These are phyloP conservation scores for Anarsia innoxiella DNA, from an alignment of 2,888 invertebrate species.

Conservation along the genomic window DNA sequence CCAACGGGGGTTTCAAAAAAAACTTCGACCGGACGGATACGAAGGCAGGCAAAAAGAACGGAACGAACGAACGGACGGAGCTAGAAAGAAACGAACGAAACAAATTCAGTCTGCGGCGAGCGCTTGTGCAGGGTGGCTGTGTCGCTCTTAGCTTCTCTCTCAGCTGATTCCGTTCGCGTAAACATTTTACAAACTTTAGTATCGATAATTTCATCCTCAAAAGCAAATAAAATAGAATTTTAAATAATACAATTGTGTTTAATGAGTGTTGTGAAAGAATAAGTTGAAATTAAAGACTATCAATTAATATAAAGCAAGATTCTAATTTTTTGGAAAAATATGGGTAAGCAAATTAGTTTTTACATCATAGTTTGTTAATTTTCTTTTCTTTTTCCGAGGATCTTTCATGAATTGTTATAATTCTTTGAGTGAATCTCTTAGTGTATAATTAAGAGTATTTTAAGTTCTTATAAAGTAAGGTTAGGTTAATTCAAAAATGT, in stretches of 20 bases:
- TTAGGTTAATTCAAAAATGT: no score
- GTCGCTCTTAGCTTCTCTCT: constrained; percentile 27
- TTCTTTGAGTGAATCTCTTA: no score
- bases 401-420: no score
- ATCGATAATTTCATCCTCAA: constrained; percentile 13
- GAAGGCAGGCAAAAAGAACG: no score
- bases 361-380: constrained; percentile 16
- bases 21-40: no score
- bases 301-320: constrained; percentile 30
- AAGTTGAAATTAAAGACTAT: no score
- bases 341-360: no score
- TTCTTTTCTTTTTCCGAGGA: no score
- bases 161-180: constrained; percentile 57
- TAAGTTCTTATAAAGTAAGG: no score
- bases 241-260: constrained; percentile 19
- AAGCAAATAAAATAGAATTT: constrained; percentile 24
- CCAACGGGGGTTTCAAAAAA: no score
- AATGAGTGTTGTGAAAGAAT: no score
- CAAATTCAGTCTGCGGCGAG: constrained; percentile 55
- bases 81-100: constrained; percentile 29
- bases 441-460: no score
- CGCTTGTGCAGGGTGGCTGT: constrained; percentile 35
- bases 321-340: constrained; percentile 30
- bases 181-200: constrained; percentile 18
- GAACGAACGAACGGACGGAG: constrained; percentile 28